Conservation (phyloP, 2,888 invertebrate species). For the Epistrophe grossulariae region DNA sequence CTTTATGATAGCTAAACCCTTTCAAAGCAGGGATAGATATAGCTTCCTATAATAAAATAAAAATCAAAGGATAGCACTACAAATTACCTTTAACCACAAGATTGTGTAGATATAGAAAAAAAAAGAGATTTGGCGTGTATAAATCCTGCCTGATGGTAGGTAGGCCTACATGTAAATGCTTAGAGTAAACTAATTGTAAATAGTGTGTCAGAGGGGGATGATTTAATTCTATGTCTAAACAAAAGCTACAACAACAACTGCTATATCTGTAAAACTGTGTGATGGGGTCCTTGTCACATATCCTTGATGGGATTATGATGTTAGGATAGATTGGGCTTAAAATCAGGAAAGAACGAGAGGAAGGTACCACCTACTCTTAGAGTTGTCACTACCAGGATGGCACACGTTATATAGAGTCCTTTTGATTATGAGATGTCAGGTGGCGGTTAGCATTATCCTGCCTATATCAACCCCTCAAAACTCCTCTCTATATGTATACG, state of each 20-base stretch:
- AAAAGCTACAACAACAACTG: background rate
- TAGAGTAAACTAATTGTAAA: slow-evolving; percentile 64
- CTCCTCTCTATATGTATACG: background rate
- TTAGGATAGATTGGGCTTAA: slow-evolving; percentile 7
- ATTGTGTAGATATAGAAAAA: slow-evolving; percentile 8
- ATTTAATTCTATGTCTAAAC: slow-evolving; percentile 1
- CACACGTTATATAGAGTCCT: slow-evolving; percentile 43
- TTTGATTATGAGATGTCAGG: slow-evolving; percentile 49
- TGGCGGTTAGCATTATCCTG: slow-evolving; percentile 23
- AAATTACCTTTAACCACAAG: slow-evolving; percentile 63
- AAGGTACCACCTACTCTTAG: background rate
- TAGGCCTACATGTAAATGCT: slow-evolving; percentile 54
- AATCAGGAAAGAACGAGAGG: background rate
- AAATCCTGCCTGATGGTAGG: background rate
- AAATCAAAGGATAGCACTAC: slow-evolving; percentile 71
- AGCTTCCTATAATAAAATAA: slow-evolving; percentile 58
- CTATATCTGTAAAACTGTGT: background rate
- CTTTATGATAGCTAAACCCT: slow-evolving; percentile 18
- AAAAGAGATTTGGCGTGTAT: background rate
- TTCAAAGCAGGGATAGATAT: background rate
- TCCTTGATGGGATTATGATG: slow-evolving; percentile 48
- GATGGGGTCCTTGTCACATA: slow-evolving; percentile 45
- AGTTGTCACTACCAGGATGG: slow-evolving; percentile 43
- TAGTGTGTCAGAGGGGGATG: slow-evolving; percentile 2
- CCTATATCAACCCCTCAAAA: background rate